These are phyloP conservation scores for Aphelocoma coerulescens DNA, from an alignment of 2,113 vertebrate genomes.

Conservation along the genomic window DNA sequence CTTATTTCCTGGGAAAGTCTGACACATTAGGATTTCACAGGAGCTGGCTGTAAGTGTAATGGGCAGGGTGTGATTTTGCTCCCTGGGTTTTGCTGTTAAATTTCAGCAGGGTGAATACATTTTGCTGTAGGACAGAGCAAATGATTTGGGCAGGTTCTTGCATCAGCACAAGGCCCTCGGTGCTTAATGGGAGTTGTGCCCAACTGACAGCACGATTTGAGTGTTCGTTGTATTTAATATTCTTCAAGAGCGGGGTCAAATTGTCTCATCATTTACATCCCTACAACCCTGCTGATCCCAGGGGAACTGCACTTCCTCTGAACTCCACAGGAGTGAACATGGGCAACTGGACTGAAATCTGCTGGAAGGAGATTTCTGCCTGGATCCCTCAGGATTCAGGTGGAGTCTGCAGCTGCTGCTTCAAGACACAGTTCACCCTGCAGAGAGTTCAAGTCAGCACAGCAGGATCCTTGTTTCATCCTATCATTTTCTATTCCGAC, in stretches of 20 bases:
- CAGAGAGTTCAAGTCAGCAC: neutral
- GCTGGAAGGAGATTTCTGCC: neutral
- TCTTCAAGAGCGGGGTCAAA: slow-evolving; percentile 10
- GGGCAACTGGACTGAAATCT: neutral
- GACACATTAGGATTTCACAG: slow-evolving; percentile 66
- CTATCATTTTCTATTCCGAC: neutral
- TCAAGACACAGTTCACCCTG: neutral
- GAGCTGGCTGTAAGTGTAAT: slow-evolving; percentile 46
- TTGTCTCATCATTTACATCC: slow-evolving; percentile 48
- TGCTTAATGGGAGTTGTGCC: slow-evolving; percentile 36
- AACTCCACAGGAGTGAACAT: neutral
- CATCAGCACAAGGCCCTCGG: slow-evolving; percentile 10
- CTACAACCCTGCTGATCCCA: neutral
- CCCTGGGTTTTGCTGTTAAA: slow-evolving; percentile 14
- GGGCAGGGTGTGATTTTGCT: slow-evolving; percentile 58
- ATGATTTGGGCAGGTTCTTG: neutral
- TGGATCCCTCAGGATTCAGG: neutral
- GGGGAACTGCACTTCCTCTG: neutral
- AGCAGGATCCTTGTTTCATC: neutral
- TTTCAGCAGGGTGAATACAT: slow-evolving; percentile 46
- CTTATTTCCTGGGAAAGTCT: slow-evolving; percentile 52
- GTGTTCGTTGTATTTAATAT: neutral
- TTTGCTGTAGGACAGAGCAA: slow-evolving; percentile 60
- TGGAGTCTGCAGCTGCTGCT: neutral
- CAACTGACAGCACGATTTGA: slow-evolving; percentile 27